Evolutionary conservation across 1,140 invertebrate genomes (phyloP), one percentile per base, ranked within the genome.

Genomic region (Leptoteleia sp.): DNA sequence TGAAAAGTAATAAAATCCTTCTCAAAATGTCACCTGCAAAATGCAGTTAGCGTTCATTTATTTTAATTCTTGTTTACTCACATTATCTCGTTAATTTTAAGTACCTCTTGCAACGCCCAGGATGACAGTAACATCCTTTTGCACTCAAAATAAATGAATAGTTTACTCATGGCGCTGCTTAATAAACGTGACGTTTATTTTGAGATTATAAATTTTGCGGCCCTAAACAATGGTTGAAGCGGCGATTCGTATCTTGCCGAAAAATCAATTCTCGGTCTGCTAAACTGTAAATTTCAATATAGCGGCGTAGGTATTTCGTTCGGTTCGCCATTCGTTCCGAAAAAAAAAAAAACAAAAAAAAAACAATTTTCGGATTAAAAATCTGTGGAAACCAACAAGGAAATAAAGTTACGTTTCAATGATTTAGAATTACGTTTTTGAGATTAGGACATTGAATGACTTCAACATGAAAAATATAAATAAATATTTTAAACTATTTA

Each of bases 21-120:
- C n/a, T n/a, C 16, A 33, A 45, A 59, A n/a, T 25, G 54, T 42
- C 48, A 52, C 8, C 8, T 42, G 38, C 54, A 57, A 57, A 57
- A 57, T 43, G 22, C 38, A 59, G 55, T 33, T 16, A 5, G 40
- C 13, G 37, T 54, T 65, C 61, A 65, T 65, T 65, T 65, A 54
- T 42, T 54, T 65, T 65, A 52, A 65, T 65, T 65, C 61, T 65
- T 52, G 47, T 52, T 65, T 65, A 52, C 38, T 38, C 48, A 65
- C 61, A 65, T 65, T 65, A 52, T 54, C 48, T 52, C 61, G 61
- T 65, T 65, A 52, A 65, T 65, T 65, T 65, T 43, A 65, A 65
- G 61, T 43, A 65, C 61, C 38, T n/a, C n/a, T 27, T 25, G 47
- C 47, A 43, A 33, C 61, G 9, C 25, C 52, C 48, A 25, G 61